Evolutionary conservation across 2,888 invertebrate genomes (phyloP).

Genomic region (Neria commutata): DNA sequence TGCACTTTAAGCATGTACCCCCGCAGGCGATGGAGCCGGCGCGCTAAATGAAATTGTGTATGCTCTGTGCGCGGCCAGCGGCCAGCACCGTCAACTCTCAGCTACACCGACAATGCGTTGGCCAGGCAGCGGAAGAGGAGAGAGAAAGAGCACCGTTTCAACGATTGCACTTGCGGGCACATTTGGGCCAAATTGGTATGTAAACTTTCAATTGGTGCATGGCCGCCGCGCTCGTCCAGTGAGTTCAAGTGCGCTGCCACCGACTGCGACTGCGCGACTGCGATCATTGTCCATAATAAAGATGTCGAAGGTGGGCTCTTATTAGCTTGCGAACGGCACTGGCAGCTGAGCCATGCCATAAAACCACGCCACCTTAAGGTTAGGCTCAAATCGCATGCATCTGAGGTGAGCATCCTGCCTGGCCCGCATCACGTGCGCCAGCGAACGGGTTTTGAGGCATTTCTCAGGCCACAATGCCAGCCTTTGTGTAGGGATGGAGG

Average conservation of each 20-base stretch:
- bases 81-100: no score
- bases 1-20: conserved; percentile 11
- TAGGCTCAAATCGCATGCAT: background rate
- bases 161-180: conserved; percentile 2
- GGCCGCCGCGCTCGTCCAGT: background rate
- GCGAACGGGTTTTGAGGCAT: background rate
- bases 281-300: conserved; percentile 14
- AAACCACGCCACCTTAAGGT: background rate
- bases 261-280: conserved; percentile 8
- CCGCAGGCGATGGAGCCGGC: conserved; percentile 12
- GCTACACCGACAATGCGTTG: no score
- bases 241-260: background rate
- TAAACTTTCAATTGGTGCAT: conserved; percentile 34
- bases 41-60: conserved; percentile 1
- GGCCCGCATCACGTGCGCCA: background rate
- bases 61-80: background rate
- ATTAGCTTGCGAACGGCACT: conserved; percentile 15
- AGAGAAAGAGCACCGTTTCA: no score
- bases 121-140: no score
- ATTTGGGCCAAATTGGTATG: conserved; percentile 25
- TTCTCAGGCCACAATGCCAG: no score
- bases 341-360: background rate
- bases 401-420: background rate
- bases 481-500: no score
- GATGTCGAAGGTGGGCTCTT: conserved; percentile 17